A percentile compares a stretch with the other conserved stretches of the same genome.
These are phyloP conservation scores for Agrotis puta DNA, from an alignment of 2,888 invertebrate genomes.

Conservation along the genomic window DNA sequence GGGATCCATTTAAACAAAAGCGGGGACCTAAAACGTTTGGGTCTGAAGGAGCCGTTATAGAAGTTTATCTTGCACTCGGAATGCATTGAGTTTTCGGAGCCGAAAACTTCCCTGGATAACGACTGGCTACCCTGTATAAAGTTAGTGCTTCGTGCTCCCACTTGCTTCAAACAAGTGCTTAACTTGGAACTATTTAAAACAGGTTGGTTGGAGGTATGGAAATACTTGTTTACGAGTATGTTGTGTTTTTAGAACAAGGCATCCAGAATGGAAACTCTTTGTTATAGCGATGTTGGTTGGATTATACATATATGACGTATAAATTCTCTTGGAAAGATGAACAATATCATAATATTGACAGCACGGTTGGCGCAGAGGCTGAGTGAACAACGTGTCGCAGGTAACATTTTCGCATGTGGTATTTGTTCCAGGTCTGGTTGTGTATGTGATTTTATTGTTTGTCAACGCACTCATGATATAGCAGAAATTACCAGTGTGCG, in stretches of 20 bases:
- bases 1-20: slow-evolving; percentile 52
- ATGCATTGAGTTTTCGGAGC: slow-evolving; percentile 60
- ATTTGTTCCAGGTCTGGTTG: too few species aligned
- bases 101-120: slow-evolving; percentile 62
- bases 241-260: not conserved
- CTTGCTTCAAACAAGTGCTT: slow-evolving; percentile 47
- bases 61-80: slow-evolving; percentile 60
- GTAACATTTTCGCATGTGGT: too few species aligned
- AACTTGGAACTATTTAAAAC: slow-evolving; percentile 58
- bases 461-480: too few species aligned
- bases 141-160: slow-evolving; percentile 44
- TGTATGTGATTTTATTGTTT: too few species aligned
- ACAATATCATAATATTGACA: not conserved
- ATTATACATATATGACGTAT: too few species aligned
- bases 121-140: slow-evolving; percentile 47
- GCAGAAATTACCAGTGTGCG: too few species aligned
- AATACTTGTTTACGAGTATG: slow-evolving; percentile 36
- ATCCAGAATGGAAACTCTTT: not conserved
- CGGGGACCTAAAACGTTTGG: slow-evolving; percentile 41
- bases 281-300: too few species aligned
- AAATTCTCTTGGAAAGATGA: not conserved
- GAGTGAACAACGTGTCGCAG: too few species aligned
- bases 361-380: too few species aligned
- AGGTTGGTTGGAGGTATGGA: slow-evolving; percentile 32
- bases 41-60: slow-evolving; percentile 54